These are phyloP conservation scores for Gadopsis bispinosus DNA, from an alignment of 2,797 vertebrate genomes.

Conservation along the genomic window DNA sequence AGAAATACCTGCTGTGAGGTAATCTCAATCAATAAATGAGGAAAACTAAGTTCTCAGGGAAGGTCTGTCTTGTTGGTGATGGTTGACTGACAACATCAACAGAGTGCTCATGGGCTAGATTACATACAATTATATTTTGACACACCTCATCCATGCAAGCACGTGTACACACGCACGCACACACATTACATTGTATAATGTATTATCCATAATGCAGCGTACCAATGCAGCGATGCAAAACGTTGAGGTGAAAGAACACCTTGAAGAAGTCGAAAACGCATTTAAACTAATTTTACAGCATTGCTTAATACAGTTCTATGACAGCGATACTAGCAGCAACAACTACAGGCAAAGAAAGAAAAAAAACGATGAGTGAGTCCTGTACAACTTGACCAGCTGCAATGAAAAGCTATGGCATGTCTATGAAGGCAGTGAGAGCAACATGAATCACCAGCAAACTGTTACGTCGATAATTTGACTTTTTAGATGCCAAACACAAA, in stretches of 20 bases:
- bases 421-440: not conserved
- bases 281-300: slow-evolving; percentile 1
- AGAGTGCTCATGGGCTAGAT: slow-evolving; percentile 41
- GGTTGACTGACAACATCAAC: slow-evolving; percentile 25
- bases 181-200: slow-evolving; percentile 6
- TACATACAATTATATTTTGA: slow-evolving; percentile 56
- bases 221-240: not conserved
- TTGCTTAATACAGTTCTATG: not conserved
- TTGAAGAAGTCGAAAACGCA: not conserved
- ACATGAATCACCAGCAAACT: not conserved
- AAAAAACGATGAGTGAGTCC: slow-evolving; percentile 7
- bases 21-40: slow-evolving; percentile 36
- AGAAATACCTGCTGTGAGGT: slow-evolving; percentile 50
- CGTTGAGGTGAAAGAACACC: not conserved
- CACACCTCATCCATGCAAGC: slow-evolving; percentile 40
- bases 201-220: not conserved
- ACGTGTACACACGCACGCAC: slow-evolving; percentile 17
- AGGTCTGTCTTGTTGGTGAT: slow-evolving; percentile 32
- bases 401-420: not conserved
- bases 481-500: not conserved
- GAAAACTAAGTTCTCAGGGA: slow-evolving; percentile 24
- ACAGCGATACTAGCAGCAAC: not conserved
- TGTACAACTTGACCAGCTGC: not conserved
- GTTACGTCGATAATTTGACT: not conserved
- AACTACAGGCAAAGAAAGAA: slow-evolving; percentile 1